Evolutionary conservation across 2,888 invertebrate genomes (phyloP), one percentile per base, ranked within the genome.

Genomic region (Agrotis clavis): DNA sequence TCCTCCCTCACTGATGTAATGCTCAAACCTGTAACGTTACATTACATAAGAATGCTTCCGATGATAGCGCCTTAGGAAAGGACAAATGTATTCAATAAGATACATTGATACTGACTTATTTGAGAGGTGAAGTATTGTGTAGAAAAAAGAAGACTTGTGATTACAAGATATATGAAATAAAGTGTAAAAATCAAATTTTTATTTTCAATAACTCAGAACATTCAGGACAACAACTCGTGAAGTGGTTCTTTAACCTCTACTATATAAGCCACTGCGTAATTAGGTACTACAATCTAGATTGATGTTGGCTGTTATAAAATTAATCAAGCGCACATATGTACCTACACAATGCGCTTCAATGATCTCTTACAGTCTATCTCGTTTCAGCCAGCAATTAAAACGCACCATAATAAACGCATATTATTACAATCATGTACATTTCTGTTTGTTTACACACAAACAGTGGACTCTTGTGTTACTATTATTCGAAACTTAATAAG

Each of bases 391-490:
- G 64, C 64, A 78, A 81, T 81, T 74, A 81, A 74, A 62, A 53
- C 21, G 30, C 53, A 59, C 51, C 60, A 65, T 67, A 59, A 70
- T 68, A 61, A 14, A 56, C 45, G 35, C 48, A 48, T 70, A 45
- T 70, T 61, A 77, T 74, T 51, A 62, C 50, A 64, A 85, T 56
- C 61, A 18, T 67, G 6, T 70, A 62, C 63, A 60, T 67, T 72
- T 71, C 14, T 67, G 67, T 81, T 84, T 86, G 74, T 86, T 82
- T 84, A 73, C 66, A 75, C 61, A 71, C 68, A 82, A 74, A 85
- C 69, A 68, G 57, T 72, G 60, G 45, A 64, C 54, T 73, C 64
- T 78, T 80, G 61, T 70, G 77, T 69, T 74, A 74, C 48, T 62
- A 69, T 54, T 72, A 79, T 82, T 72, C 45, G 73, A 74, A 67